A percentile compares a stretch with the other conserved stretches of the same genome.
Conservation (phyloP, 2,797 vertebrate species). For the Melanotaenia nigrans region DNA sequence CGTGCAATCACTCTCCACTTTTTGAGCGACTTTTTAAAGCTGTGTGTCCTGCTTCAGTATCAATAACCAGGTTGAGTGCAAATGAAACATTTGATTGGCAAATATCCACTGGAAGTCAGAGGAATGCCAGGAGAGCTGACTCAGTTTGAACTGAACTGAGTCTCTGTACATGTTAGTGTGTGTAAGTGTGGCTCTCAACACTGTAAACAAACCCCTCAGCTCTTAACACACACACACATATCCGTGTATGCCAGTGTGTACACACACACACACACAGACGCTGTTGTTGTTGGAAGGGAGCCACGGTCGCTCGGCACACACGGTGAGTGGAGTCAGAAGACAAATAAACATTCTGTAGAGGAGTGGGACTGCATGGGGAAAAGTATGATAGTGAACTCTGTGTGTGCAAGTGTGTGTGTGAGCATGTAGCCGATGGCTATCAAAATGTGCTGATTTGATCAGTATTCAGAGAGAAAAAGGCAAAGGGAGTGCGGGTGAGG, state of each 20-base stretch:
- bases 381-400: conserved; percentile 57
- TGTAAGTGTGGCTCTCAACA: conserved; percentile 75
- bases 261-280: conserved; percentile 39
- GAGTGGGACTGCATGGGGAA: conserved; percentile 57
- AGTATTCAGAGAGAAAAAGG: conserved; percentile 55
- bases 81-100: conserved; percentile 68
- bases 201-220: conserved; percentile 78
- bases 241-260: conserved; percentile 9
- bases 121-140: conserved; percentile 65
- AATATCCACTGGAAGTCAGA: conserved; percentile 50
- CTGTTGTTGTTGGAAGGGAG: conserved; percentile 76
- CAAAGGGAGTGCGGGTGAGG: conserved; percentile 52
- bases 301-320: conserved; percentile 66
- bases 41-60: conserved; percentile 55
- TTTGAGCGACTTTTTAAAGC: conserved; percentile 23
- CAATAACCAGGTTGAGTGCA: conserved; percentile 66
- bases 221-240: conserved; percentile 54
- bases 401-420: conserved; percentile 46
- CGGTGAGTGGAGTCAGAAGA: conserved; percentile 78
- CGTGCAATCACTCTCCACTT: conserved; percentile 34
- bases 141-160: conserved; percentile 67
- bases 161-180: conserved; percentile 77
- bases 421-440: conserved; percentile 61
- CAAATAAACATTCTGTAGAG: conserved; percentile 78
- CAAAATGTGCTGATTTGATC: conserved; percentile 68